Percentiles rank a stretch among this genome's conserved stretches.
Conservation (phyloP, 2,113 vertebrate genomes). For the Strix uralensis region DNA sequence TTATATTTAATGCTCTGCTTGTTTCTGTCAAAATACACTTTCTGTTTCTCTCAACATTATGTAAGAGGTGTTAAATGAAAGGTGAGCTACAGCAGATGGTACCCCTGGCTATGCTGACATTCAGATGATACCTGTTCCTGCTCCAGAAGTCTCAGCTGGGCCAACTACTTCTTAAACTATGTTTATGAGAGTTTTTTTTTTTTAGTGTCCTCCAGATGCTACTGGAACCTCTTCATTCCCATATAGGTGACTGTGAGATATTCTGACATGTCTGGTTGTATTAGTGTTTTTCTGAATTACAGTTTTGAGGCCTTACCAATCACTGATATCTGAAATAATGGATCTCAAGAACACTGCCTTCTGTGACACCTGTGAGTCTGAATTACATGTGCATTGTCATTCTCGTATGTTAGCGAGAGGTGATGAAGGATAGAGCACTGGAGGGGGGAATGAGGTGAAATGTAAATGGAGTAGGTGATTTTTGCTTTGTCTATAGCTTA, state of each 20-base stretch:
- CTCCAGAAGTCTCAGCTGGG: background rate
- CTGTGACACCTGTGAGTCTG: background rate
- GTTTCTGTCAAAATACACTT: background rate
- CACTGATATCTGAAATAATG: background rate
- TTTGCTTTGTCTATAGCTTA: background rate
- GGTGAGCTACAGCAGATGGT: background rate
- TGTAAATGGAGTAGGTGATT: background rate
- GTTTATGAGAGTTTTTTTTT: background rate
- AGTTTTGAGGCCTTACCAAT: background rate
- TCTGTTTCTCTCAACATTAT: background rate
- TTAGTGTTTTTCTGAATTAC: background rate
- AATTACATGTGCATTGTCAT: accelerated
- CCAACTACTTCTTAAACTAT: background rate
- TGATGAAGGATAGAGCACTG: background rate
- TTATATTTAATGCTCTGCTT: background rate
- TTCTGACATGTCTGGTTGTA: background rate
- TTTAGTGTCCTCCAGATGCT: background rate
- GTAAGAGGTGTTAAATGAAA: background rate
- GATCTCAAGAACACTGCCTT: background rate
- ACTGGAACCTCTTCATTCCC: background rate
- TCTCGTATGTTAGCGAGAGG: accelerated
- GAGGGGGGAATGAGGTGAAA: background rate
- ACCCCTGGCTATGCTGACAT: background rate
- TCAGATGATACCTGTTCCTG: background rate
- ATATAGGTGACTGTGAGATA: background rate